Evolutionary conservation across 2,113 vertebrate genomes (phyloP).

Genomic region (Noturus placidus): DNA sequence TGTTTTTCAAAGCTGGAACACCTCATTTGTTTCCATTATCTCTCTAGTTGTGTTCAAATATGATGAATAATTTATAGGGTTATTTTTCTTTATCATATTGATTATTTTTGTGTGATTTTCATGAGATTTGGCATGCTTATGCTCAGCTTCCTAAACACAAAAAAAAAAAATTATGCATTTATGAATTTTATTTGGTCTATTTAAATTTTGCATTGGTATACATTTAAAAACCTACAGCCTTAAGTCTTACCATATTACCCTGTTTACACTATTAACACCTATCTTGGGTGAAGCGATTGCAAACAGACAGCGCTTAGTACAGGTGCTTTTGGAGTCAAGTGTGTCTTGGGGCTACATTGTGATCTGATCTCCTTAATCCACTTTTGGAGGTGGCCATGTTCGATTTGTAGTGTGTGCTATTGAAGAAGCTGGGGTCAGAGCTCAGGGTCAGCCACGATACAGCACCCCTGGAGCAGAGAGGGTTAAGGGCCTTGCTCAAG

Average conservation of each 20-base stretch:
- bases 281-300: neutral
- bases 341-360: conserved; percentile 13
- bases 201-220: neutral
- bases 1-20: neutral
- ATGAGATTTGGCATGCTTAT: neutral
- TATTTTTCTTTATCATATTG: neutral
- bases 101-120: neutral
- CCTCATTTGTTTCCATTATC: conserved; percentile 4
- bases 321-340: neutral
- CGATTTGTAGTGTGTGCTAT: neutral
- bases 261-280: neutral
- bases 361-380: conserved; percentile 15
- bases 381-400: neutral
- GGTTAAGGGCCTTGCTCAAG: no score
- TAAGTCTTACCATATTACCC: no score
- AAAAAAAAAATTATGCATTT: neutral
- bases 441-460: no score
- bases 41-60: neutral
- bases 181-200: neutral
- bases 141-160: neutral
- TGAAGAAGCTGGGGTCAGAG: no score
- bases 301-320: neutral
- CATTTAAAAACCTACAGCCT: neutral
- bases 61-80: neutral
- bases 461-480: no score